Evolutionary conservation across 2,888 invertebrate species (phyloP).

Genomic region (Lapara coniferarum): DNA sequence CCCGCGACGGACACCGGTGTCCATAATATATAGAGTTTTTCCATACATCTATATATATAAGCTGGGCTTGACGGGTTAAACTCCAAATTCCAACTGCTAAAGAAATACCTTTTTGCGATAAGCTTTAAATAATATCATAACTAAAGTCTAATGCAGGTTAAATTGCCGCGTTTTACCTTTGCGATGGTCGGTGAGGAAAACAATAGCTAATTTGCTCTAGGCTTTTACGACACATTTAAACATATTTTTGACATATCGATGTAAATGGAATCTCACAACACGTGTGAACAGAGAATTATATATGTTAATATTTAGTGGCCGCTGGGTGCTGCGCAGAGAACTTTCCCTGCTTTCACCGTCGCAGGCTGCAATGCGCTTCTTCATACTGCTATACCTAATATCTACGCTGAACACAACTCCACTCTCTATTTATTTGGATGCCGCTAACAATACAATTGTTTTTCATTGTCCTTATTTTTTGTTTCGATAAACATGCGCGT

Average conservation of each 20-base stretch:
- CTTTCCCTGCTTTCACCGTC: constrained; percentile 82
- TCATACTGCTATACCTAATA: constrained; percentile 56
- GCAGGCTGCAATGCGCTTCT: constrained; percentile 62
- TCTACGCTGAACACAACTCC: constrained; percentile 48
- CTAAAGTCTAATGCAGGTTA: no score
- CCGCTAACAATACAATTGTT: constrained; percentile 70
- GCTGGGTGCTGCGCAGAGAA: constrained; percentile 42
- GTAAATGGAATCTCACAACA: constrained; percentile 49
- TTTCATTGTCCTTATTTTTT: constrained; percentile 70
- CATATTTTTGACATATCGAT: constrained; percentile 30
- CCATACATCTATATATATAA: no score
- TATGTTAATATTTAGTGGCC: constrained; percentile 36
- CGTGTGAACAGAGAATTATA: constrained; percentile 57
- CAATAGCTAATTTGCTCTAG: not conserved
- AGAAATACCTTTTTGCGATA: no score
- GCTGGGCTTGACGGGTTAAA: no score
- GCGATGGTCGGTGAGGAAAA: no score
- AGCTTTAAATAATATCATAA: no score
- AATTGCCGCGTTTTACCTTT: no score
- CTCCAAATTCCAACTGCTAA: no score
- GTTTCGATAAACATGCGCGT: constrained; percentile 57
- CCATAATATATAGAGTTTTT: no score
- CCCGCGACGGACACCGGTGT: no score
- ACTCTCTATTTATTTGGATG: constrained; percentile 80
- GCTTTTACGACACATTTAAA: not conserved